Evolutionary conservation across 2,888 invertebrate species (phyloP), one percentile per base, ranked within the genome.

Genomic region (Troides aeacus): DNA sequence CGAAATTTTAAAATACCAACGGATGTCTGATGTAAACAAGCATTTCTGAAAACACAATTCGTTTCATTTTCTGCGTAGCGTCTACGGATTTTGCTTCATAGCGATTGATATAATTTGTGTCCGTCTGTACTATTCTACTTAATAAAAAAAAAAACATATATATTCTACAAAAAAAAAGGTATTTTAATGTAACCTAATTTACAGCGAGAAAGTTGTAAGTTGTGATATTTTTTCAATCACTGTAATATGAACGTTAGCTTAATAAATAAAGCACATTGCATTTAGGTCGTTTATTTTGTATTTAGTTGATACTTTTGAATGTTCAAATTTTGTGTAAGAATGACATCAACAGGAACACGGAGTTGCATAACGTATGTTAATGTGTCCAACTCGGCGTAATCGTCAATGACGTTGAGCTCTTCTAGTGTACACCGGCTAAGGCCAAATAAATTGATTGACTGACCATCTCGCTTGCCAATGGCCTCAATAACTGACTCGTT

Each of bases 371-470:
- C 62, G 42, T n/a, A 50, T 21, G 53, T 46, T 17, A 39, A 66
- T 64, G 62, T 64, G 60, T 58, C 46, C 23, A 12, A n/a, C 59
- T 39, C 59, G 42, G 39, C 39, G 53, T 50, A 21, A 56, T 18
- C 60, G 68, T 30, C 50, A 50, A n/a, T 62, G 39, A 53, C 64
- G 53, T 58, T 23, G 23, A n/a, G 57, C 53, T 73, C 67, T 60
- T 72, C 74, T 72, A 74, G 70, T 74, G 57, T 71, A 57, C 71
- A 72, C 65, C 72, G 72, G 72, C 70, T 70, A 62, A 73, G 70
- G 67, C 71, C 75, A 82, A 83, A 83, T 80, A 82, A 81, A 81
- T 80, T 77, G 80, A 82, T 82, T 80, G 76, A 66, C 63, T 65
- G 71, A 70, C 72, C 71, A 71, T 66, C 66, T 71, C 69, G 71